These are phyloP conservation scores for Drosophila gunungcola DNA, from an alignment of 1,140 invertebrate genomes.

Conservation along the genomic window DNA sequence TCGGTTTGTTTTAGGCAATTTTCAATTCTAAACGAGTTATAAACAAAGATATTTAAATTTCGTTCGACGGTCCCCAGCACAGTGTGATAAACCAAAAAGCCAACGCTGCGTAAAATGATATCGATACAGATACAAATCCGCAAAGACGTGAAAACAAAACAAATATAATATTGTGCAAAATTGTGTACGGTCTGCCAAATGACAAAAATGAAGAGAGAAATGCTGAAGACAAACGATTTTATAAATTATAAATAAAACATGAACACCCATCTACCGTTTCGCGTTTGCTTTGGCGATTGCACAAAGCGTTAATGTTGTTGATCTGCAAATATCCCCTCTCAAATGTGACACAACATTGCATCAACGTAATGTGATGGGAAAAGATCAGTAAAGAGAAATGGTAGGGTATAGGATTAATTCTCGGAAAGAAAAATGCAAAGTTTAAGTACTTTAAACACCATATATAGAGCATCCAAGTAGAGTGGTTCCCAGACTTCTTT, in stretches of 20 bases:
- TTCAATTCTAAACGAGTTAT: slow-evolving; percentile 72
- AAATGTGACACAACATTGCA: slow-evolving; percentile 24
- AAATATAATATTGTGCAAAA: slow-evolving; percentile 64
- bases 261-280: slow-evolving; percentile 58
- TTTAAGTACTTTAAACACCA: no score
- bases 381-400: neutral
- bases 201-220: slow-evolving; percentile 35
- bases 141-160: slow-evolving; percentile 25
- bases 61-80: slow-evolving; percentile 19
- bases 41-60: slow-evolving; percentile 55
- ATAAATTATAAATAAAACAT: slow-evolving; percentile 83
- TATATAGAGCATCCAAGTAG: neutral
- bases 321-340: neutral
- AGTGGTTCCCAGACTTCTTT: slow-evolving; percentile 1
- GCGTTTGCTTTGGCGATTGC: slow-evolving; percentile 45
- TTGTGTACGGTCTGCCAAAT: slow-evolving; percentile 37
- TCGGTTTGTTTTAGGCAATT: slow-evolving; percentile 41
- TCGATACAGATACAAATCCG: slow-evolving; percentile 22
- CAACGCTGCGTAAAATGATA: slow-evolving; percentile 8
- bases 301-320: slow-evolving; percentile 30
- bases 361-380: neutral
- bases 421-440: neutral
- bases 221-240: slow-evolving; percentile 60
- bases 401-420: neutral
- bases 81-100: slow-evolving; percentile 67